Evolutionary conservation across 2,113 vertebrate genomes (phyloP).

Genomic region (Climacteris rufus): DNA sequence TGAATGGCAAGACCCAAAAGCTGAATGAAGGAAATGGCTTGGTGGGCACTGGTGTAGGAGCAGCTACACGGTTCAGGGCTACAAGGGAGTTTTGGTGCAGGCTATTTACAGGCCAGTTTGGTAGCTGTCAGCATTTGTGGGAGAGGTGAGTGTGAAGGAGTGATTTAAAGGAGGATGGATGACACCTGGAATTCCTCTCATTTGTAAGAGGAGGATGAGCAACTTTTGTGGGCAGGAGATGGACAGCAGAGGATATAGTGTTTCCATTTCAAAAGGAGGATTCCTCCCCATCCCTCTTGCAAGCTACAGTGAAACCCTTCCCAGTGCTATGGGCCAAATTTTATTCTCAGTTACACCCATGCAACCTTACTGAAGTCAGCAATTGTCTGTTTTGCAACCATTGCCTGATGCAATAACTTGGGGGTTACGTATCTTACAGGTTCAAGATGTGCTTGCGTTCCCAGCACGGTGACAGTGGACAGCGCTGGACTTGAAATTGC

Average conservation of each 20-base stretch:
- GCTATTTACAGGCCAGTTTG: background rate
- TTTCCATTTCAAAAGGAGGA: conserved; percentile 1
- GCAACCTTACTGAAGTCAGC: conserved; percentile 51
- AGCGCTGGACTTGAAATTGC: background rate
- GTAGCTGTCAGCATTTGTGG: background rate
- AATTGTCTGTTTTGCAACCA: conserved; percentile 45
- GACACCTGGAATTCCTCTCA: background rate
- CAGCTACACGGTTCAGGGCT: background rate
- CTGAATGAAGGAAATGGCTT: background rate
- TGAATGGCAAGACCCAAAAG: background rate
- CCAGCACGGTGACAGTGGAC: background rate
- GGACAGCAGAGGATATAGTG: background rate
- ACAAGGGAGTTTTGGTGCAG: background rate
- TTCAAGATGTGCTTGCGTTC: background rate
- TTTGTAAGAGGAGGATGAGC: background rate
- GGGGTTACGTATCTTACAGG: background rate
- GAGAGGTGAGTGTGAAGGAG: background rate
- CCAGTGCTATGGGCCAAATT: background rate
- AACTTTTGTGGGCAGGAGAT: background rate
- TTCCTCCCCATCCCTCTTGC: background rate
- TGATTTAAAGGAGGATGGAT: background rate
- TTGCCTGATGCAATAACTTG: conserved; percentile 38
- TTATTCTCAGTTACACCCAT: conserved; percentile 55
- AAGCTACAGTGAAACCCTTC: conserved; percentile 4
- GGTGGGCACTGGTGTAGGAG: rapidly evolving